These are phyloP conservation scores for Oscheius sp. DNA, from an alignment of 2,888 invertebrate genomes.

Conservation along the genomic window DNA sequence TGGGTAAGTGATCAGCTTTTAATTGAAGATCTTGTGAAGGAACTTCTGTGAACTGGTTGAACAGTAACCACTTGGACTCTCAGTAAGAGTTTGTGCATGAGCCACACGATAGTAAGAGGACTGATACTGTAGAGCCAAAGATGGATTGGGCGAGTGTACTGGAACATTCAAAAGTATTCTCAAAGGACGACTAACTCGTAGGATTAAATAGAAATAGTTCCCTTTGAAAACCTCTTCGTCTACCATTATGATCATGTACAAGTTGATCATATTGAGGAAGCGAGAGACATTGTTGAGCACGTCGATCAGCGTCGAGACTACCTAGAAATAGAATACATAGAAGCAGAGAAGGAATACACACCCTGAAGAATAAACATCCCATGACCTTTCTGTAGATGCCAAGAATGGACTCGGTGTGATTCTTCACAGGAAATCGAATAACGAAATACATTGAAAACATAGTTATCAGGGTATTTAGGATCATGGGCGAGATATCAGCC, in stretches of 20 bases:
- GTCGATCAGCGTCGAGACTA: neutral
- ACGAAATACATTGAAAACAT: neutral
- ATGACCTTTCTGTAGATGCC: constrained; percentile 9
- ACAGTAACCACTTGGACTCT: neutral
- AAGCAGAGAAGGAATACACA: neutral
- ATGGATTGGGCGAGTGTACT: neutral
- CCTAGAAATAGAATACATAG: neutral
- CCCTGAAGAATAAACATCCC: constrained; percentile 8
- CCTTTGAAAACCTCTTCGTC: neutral
- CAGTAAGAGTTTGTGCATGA: constrained; percentile 17
- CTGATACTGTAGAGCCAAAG: constrained; percentile 23
- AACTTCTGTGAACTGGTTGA: too few relatives aligned
- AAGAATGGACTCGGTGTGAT: constrained; percentile 4
- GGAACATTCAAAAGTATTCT: neutral
- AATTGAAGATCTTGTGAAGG: too few relatives aligned
- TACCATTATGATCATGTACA: neutral
- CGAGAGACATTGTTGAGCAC: neutral
- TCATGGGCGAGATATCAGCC: neutral
- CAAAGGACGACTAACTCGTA: neutral
- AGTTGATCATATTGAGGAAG: neutral
- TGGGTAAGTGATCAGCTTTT: too few relatives aligned
- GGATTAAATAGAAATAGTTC: neutral
- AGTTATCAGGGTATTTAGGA: neutral
- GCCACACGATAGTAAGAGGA: constrained; percentile 4
- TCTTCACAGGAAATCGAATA: neutral